Conservation (phyloP, 2,113 vertebrate species). For the Cichladusa arquata region DNA sequence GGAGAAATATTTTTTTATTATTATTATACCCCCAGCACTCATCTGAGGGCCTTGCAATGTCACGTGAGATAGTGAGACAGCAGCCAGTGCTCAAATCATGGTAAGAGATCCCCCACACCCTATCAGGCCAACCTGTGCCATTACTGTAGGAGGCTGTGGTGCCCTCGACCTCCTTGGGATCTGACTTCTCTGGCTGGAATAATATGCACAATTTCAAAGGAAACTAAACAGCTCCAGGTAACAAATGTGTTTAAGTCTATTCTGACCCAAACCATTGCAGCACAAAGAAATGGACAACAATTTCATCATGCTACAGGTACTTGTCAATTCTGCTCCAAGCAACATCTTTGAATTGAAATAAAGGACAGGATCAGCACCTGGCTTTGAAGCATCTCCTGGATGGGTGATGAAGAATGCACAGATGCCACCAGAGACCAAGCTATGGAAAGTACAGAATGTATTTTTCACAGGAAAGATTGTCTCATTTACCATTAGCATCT, state of each 20-base stretch:
- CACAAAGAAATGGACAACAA: not conserved
- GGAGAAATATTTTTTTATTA: not conserved
- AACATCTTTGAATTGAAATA: not conserved
- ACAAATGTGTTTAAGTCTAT: not conserved
- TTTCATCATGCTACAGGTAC: not conserved
- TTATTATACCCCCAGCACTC: not conserved
- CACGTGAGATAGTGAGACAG: not conserved
- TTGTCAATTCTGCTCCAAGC: not conserved
- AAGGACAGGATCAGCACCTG: not conserved
- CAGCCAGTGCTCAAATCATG: not conserved
- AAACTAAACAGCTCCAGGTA: not conserved
- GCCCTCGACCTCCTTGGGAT: not conserved
- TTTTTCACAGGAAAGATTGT: slow-evolving; percentile 20
- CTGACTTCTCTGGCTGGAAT: not conserved
- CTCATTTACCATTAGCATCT: not conserved
- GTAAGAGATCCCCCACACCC: not conserved
- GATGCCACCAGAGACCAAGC: not conserved
- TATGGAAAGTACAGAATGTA: not conserved
- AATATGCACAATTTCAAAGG: not conserved
- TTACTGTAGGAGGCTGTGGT: not conserved
- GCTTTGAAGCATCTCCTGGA: not conserved
- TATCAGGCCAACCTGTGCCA: not conserved
- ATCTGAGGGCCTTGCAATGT: not conserved
- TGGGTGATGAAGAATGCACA: not conserved
- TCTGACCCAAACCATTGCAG: not conserved